phyloP scores from a whole-genome alignment of 2,888 invertebrate species.

The Sarcophaga carnaria region DNA sequence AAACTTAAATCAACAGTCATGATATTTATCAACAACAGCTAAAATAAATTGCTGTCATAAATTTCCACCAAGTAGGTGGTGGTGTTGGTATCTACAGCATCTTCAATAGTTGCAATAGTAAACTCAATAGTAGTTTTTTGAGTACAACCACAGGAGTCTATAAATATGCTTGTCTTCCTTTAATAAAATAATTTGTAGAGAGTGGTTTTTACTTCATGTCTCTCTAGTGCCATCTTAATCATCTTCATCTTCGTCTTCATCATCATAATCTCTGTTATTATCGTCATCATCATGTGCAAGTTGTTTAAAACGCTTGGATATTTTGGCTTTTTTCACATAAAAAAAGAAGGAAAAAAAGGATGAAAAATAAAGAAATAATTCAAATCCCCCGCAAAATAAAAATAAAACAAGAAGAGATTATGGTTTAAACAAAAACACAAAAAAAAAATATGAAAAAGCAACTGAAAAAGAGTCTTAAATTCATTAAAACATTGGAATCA shows the following conservation, averaged over 20 bases:
- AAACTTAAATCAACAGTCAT: slow-evolving; percentile 42
- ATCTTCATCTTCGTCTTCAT: slow-evolving; percentile 7
- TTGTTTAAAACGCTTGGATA: slow-evolving; percentile 36
- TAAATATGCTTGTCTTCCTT: too few species aligned
- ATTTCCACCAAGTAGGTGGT: neutral
- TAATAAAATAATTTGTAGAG: neutral
- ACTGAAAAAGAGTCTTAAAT: neutral
- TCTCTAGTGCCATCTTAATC: neutral
- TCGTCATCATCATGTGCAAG: neutral
- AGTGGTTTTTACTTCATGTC: neutral
- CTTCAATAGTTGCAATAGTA: neutral
- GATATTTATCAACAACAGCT: slow-evolving; percentile 50
- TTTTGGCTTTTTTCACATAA: slow-evolving; percentile 19
- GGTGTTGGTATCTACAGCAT: neutral
- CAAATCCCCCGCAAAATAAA: slow-evolving; percentile 14
- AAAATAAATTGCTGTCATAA: slow-evolving; percentile 64
- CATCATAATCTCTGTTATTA: slow-evolving; percentile 1
- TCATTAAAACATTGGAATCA: neutral
- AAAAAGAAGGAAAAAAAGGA: neutral
- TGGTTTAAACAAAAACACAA: neutral
- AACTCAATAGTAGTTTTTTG: neutral
- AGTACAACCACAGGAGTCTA: too few species aligned
- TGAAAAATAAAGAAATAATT: slow-evolving; percentile 7
- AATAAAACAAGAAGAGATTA: neutral
- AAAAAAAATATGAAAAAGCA: neutral